Base-by-base conservation (phyloP, 1,140 invertebrate species). In the Cotesia glomerata region DNA sequence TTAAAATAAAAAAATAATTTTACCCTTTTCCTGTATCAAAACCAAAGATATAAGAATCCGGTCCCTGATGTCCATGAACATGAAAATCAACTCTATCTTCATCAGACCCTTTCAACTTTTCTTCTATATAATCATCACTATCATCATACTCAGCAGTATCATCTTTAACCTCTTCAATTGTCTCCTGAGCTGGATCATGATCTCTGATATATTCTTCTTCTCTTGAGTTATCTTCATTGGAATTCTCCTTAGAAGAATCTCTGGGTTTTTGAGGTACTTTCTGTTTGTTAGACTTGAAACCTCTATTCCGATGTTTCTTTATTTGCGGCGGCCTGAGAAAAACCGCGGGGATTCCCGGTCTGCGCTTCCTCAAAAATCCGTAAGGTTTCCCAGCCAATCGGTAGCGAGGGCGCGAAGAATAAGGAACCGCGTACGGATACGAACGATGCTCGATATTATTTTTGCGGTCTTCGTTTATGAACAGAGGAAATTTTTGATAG, bases 11-110 rank as follows among this genome's bases (percentile, higher is more conserved):
- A 45, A 7, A 11, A 76, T 77, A 67, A 70, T 52, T 85, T 91
- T 88, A 95, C 94, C 94, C 93, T 85, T 92, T 91, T 74, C 94
- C 95, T 39, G 95, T 96, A 80, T 96, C 94, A 82, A 91, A 96
- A 73, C 95, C 95, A 85, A 95, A 96, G 82, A 94, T 92, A 82
- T 96, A 97, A 61, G 92, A 94, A 76, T 93, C 89, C 1, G 94
- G 94, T 52, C 95, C 94, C 65, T 92, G 90, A 83, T 94, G 93
- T 49, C 94, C 94, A 75, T 90, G 88, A 56, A 91, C 86, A 80
- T 91, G 90, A 83, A 89, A 90, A 72, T 89, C 87, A 68, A 89
- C 79, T 67, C 88, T 78, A 11, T 88, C 85, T 68, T 67, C 66
- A 4, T 83, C 84, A 58, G 80, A 72, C 65, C 66, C 76, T 77